phyloP scores from a whole-genome alignment of 2,113 vertebrate species.

The Conger conger region DNA sequence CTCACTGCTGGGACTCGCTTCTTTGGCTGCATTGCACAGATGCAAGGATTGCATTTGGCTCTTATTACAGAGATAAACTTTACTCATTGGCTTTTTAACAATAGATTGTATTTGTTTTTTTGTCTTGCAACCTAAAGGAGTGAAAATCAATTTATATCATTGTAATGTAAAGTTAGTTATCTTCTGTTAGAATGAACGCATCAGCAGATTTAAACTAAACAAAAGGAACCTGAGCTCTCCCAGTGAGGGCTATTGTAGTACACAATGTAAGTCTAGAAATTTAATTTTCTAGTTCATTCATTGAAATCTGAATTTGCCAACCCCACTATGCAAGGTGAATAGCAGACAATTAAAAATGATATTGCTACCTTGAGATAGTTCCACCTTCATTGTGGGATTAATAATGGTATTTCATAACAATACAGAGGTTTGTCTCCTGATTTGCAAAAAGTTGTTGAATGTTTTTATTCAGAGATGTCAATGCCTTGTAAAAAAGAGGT shows the following conservation, averaged over 20 bases:
- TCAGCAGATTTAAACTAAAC: slow-evolving; percentile 21
- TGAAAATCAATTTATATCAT: background rate
- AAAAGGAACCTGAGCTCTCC: background rate
- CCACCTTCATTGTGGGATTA: background rate
- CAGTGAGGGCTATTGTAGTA: slow-evolving; percentile 2
- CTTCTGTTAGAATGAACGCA: background rate
- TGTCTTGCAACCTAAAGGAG: background rate
- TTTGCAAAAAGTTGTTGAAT: background rate
- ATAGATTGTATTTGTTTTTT: background rate
- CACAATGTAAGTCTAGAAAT: slow-evolving; percentile 6
- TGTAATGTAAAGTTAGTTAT: slow-evolving; percentile 17
- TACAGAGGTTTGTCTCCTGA: background rate
- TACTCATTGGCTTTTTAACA: slow-evolving; percentile 2
- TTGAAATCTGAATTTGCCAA: background rate
- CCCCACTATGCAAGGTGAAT: background rate
- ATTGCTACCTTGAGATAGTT: background rate
- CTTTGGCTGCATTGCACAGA: background rate
- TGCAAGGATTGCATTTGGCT: slow-evolving; percentile 4
- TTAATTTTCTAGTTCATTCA: slow-evolving; percentile 11
- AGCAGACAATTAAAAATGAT: background rate
- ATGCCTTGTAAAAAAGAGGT: background rate
- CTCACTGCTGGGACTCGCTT: background rate
- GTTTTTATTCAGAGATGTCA: background rate
- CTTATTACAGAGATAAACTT: background rate
- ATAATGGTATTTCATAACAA: background rate